Base-by-base conservation (phyloP, 2,113 vertebrate species). In the Istiophorus platypterus region DNA sequence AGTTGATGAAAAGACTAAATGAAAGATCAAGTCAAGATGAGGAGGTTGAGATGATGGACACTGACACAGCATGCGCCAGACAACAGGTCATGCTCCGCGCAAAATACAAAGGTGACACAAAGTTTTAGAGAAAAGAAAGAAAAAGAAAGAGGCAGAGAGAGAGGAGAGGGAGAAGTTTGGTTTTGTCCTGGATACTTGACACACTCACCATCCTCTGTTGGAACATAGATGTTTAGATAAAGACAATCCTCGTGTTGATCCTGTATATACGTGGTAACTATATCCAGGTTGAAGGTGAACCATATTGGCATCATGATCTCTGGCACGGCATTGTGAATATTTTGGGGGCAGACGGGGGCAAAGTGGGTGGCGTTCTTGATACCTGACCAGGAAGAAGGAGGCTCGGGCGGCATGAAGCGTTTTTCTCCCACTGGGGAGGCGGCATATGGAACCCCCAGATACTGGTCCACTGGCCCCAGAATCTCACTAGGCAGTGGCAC, bases 201-300 rank as follows among this genome's bases (percentile, higher is more conserved):
- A 91, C 94, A 97, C 98, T 99, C 97, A 99, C 98, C 98, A 97
- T 99, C 98, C 96, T 99, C 98, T 0, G 98, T 99, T 75, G 98
- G 98, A 89, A 99, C 98, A 94, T 99, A 99, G 95, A 99, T 97
- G 93, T 99, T 99, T 93, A 99, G 96, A 91, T 97, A 99, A 87
- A 99, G 97, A 94, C 98, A 99, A 95, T 99, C 98, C 95, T 99
- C 98, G 0, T 97, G 99, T 92, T 98, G 98, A 87, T 99, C 98
- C 94, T 99, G 98, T 95, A 99, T 98, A 94, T 99, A 99, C 0
- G 98, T 97, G 52, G 98, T 97, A 64, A 99, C 97, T 65, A 99
- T 98, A 96, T 99, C 98, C 96, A 99, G 93, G 94, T 99, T 99
- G 94, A 97, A 98, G 89, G 98, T 99, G 96, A 99, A 99, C 98